These are phyloP conservation scores for Prinia subflava DNA, from an alignment of 2,113 vertebrate species.

Conservation along the genomic window DNA sequence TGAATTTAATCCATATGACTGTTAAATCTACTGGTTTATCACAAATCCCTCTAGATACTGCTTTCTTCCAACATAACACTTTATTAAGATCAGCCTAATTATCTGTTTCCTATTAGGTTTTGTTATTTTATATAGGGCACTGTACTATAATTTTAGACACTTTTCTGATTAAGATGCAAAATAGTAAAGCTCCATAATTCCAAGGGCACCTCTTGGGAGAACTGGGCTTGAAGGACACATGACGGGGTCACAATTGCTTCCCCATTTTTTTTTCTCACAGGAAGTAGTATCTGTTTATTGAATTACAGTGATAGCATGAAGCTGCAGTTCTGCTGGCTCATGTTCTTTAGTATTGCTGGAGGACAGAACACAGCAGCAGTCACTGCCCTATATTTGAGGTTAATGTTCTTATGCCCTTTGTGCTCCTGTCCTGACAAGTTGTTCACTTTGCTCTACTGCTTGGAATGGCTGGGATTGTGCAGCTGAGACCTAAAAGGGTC, in stretches of 20 bases:
- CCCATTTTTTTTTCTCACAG: not conserved
- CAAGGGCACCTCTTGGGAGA: not conserved
- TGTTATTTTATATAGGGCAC: not conserved
- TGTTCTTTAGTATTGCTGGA: not conserved
- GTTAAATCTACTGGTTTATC: not conserved
- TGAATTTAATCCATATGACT: not conserved
- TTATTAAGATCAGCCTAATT: not conserved
- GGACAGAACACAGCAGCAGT: not conserved
- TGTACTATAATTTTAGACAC: not conserved
- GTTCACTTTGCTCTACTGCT: not conserved
- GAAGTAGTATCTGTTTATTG: not conserved
- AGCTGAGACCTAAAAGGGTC: not conserved
- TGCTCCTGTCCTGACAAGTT: not conserved
- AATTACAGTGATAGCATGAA: not conserved
- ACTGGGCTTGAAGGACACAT: fast-evolving
- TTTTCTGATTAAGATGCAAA: not conserved
- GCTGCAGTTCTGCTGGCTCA: not conserved
- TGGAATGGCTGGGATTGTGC: not conserved
- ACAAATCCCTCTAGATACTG: not conserved
- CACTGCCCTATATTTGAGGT: not conserved
- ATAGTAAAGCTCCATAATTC: not conserved
- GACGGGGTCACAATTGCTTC: not conserved
- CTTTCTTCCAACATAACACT: not conserved
- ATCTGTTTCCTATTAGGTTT: not conserved
- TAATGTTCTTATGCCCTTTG: not conserved